Evolutionary conservation across 2,797 vertebrate genomes (phyloP).

Genomic region (Chrosomus eos): DNA sequence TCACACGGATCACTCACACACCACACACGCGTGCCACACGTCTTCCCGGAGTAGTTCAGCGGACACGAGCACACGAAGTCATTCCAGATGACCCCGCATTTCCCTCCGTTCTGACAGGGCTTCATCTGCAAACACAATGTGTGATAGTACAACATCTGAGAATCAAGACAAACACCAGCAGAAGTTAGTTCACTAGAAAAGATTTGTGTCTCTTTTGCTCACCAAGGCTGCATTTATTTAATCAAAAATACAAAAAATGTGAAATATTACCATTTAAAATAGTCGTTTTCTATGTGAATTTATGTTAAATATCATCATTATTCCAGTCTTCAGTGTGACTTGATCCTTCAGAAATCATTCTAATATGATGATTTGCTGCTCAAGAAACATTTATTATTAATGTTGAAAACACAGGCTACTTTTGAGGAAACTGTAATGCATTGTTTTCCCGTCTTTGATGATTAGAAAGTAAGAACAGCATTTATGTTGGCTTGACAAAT

Average conservation of each 20-base stretch:
- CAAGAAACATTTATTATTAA: not conserved
- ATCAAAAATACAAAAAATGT: not conserved
- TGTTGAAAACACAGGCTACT: not conserved
- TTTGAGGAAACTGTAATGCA: too few species aligned
- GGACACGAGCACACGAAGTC: constrained; percentile 90
- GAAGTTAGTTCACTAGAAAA: not conserved
- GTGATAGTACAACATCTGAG: not conserved
- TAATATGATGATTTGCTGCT: not conserved
- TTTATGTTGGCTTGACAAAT: too few species aligned
- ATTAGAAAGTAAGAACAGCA: too few species aligned
- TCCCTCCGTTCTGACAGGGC: constrained; percentile 88
- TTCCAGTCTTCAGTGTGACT: not conserved
- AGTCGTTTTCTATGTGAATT: not conserved
- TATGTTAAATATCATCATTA: not conserved
- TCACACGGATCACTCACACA: constrained; percentile 85
- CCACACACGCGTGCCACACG: constrained; percentile 88
- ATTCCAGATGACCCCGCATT: constrained; percentile 90
- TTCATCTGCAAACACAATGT: constrained; percentile 61
- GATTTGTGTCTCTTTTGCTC: not conserved
- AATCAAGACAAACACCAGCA: not conserved
- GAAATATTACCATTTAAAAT: not conserved
- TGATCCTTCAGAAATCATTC: not conserved
- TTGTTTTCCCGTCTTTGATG: not conserved
- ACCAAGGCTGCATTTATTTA: not conserved
- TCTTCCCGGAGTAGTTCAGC: constrained; percentile 83